Evolutionary conservation across 2,113 vertebrate genomes (phyloP).

Genomic region (Cheilinus undulatus): DNA sequence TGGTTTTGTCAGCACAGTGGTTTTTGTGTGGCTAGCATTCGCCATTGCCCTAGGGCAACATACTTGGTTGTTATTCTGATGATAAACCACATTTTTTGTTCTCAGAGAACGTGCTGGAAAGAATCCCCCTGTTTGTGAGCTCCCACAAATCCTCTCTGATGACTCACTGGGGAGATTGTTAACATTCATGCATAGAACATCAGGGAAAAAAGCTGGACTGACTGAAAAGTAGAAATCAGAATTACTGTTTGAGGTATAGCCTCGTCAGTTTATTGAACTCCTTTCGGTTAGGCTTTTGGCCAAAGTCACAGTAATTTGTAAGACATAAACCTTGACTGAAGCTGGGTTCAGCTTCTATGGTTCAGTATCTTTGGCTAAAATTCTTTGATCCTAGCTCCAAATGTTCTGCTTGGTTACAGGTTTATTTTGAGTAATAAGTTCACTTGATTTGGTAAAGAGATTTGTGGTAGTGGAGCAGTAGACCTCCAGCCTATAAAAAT

Average conservation of each 20-base stretch:
- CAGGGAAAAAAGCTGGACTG: not conserved
- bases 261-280: not conserved
- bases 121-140: constrained; percentile 6
- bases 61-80: constrained; percentile 47
- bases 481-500: too few species aligned
- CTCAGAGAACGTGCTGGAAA: constrained; percentile 39
- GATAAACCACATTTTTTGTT: constrained; percentile 35
- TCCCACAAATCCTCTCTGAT: constrained; percentile 41
- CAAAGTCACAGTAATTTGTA: not conserved
- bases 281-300: not conserved
- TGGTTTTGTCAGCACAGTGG: not conserved
- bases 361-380: too few species aligned
- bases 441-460: too few species aligned
- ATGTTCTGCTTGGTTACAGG: not conserved
- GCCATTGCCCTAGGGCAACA: constrained; percentile 10
- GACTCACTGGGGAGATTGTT: constrained; percentile 45
- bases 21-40: constrained; percentile 27
- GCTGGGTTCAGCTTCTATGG: not conserved
- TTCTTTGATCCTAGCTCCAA: too few species aligned
- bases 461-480: too few species aligned
- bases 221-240: constrained; percentile 15
- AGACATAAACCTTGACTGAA: not conserved
- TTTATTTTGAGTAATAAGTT: too few species aligned
- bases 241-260: not conserved
- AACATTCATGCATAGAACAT: constrained; percentile 15